Percentiles rank a stretch among this genome's conserved stretches.
These are phyloP conservation scores for Troides helena DNA, from an alignment of 2,888 invertebrate species.

Conservation along the genomic window DNA sequence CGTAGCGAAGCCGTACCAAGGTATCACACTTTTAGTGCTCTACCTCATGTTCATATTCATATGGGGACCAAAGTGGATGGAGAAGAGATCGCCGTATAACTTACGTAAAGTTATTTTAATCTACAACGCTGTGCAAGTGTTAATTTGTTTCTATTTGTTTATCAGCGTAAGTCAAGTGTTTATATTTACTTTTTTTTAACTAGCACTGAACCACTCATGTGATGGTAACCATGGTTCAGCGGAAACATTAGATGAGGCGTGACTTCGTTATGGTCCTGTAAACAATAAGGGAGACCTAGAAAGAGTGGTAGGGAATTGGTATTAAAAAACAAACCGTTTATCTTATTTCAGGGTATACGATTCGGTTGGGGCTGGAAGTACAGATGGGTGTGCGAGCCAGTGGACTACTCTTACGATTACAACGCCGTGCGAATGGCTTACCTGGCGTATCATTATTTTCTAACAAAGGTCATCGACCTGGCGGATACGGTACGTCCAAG, in stretches of 20 bases:
- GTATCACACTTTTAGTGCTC: constrained; percentile 70
- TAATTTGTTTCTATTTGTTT: constrained; percentile 77
- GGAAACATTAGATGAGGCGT: no score
- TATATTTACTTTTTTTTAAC: background rate
- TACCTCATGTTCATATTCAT: constrained; percentile 86
- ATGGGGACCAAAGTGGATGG: constrained; percentile 87
- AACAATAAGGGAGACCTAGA: no score
- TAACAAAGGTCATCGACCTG: constrained; percentile 60
- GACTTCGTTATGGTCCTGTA: no score
- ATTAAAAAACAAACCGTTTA: background rate
- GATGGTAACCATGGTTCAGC: no score
- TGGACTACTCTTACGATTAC: constrained; percentile 47
- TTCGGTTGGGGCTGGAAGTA: constrained; percentile 68
- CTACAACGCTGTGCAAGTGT: constrained; percentile 85
- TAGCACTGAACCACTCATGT: no score
- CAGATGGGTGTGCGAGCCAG: constrained; percentile 66
- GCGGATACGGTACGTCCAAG: constrained; percentile 59
- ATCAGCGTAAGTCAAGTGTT: constrained; percentile 67
- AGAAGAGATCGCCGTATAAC: constrained; percentile 82
- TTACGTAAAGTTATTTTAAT: constrained; percentile 82
- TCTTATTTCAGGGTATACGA: constrained; percentile 14
- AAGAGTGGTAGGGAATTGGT: no score
- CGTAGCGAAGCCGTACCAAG: constrained; percentile 83
- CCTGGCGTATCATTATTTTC: constrained; percentile 48
- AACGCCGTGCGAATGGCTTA: constrained; percentile 41